These are phyloP conservation scores for Patella caerulea DNA, from an alignment of 2,888 invertebrate species.

Conservation along the genomic window DNA sequence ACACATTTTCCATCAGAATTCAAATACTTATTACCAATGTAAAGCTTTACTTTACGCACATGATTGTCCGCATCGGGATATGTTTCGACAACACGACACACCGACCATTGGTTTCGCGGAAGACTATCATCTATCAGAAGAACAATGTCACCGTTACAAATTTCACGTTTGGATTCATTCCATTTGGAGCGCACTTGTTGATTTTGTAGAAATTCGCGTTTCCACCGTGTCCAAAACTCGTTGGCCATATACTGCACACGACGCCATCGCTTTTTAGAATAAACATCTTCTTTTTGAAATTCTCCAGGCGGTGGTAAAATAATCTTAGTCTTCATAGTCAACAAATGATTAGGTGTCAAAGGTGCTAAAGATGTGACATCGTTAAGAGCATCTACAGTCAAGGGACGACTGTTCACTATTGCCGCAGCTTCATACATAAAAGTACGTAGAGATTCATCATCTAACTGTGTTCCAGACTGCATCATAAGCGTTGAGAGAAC, in stretches of 20 bases:
- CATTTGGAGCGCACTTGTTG: constrained; percentile 37
- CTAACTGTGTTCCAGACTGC: constrained; percentile 22
- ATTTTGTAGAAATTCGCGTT: constrained; percentile 35
- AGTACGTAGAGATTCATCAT: constrained; percentile 32
- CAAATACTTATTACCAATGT: constrained; percentile 16
- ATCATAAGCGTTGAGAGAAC: constrained; percentile 33
- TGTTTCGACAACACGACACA: constrained; percentile 26
- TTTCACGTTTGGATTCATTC: constrained; percentile 26
- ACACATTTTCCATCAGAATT: constrained; percentile 20
- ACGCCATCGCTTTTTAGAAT: constrained; percentile 39
- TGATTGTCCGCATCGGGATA: constrained; percentile 28
- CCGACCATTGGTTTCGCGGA: constrained; percentile 34
- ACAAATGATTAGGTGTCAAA: constrained; percentile 32
- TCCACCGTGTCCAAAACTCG: constrained; percentile 44
- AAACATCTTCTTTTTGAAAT: constrained; percentile 36
- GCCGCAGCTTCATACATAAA: constrained; percentile 34
- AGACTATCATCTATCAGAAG: constrained; percentile 36
- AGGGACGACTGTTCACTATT: constrained; percentile 35
- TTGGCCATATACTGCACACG: constrained; percentile 40
- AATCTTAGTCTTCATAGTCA: constrained; percentile 26
- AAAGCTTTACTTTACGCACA: constrained; percentile 35
- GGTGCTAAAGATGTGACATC: constrained; percentile 17
- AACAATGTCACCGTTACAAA: constrained; percentile 40
- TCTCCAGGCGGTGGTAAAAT: too few relatives aligned
- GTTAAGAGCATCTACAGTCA: constrained; percentile 19